Conservation (phyloP, 1,140 invertebrate species). For the Drosophila elegans region DNA sequence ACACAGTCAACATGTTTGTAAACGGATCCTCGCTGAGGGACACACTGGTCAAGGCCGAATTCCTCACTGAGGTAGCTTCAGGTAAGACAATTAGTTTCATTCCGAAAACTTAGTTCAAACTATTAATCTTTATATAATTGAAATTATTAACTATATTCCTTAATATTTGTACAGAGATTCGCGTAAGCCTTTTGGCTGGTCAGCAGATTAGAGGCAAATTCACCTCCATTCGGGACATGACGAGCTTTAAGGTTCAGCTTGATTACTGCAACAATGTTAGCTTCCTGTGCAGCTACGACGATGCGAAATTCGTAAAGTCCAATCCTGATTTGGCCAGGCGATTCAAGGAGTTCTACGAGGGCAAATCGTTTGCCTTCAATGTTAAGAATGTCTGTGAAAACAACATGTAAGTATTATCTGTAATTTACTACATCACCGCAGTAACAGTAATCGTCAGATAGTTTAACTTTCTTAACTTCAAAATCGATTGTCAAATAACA, state of each 20-base stretch:
- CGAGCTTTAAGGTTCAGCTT: constrained; percentile 75
- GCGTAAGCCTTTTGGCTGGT: constrained; percentile 67
- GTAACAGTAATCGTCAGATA: neutral
- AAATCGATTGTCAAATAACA: neutral
- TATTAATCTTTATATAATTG: no score
- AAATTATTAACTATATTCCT: no score
- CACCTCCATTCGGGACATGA: constrained; percentile 71
- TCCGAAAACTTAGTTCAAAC: no score
- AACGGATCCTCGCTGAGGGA: constrained; percentile 67
- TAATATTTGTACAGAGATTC: constrained; percentile 55
- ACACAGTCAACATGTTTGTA: constrained; percentile 68
- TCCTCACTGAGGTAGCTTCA: constrained; percentile 63
- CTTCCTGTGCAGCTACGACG: constrained; percentile 76
- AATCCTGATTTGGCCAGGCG: constrained; percentile 69
- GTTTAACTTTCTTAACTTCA: neutral
- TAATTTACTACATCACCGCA: neutral
- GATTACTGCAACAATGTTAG: constrained; percentile 64
- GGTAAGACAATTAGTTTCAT: constrained; percentile 29
- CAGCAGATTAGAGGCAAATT: constrained; percentile 79
- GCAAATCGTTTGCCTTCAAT: constrained; percentile 74
- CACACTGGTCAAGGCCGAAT: constrained; percentile 57
- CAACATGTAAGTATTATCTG: constrained; percentile 67
- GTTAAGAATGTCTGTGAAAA: constrained; percentile 79
- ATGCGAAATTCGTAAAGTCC: constrained; percentile 77
- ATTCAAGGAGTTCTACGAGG: constrained; percentile 77